Base-by-base conservation (phyloP, 2,888 invertebrate genomes). In the Silvanus unidentatus region DNA sequence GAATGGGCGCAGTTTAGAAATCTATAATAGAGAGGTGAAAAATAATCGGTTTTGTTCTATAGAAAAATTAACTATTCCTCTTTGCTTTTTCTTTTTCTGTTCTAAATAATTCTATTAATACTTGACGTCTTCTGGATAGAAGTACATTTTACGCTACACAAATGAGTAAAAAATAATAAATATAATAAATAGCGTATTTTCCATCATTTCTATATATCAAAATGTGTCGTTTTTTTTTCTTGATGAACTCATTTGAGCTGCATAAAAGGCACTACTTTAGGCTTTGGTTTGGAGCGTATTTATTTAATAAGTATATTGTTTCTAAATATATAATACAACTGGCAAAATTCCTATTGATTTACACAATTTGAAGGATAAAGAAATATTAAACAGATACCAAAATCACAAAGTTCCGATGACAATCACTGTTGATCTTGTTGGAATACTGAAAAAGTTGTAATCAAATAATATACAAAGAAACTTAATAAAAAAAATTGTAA, bases 241-340 rank as follows among this genome's bases (percentile, higher is more conserved):
- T n/a, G n/a, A n/a, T n/a, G n/a, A n/a, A n/a, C n/a, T 22, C 13
- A 45, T 45, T 44, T 49, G 45, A 44, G 55, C 46, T 51, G 55
- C 52, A 53, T 44, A 54, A 54, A 55, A 53, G 54, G 22, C 22
- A 22, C 22, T 58, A 58, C 53, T 54, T 22, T 44, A 53, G 58
- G 64, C 68, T 69, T 69, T 68, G 68, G 68, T 66, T 66, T 65
- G 60, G 58, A 62, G 60, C 62, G 62, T 66, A 60, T n/a, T n/a
- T n/a, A n/a, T n/a, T n/a, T n/a, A n/a, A n/a, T n/a, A n/a, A n/a
- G n/a, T n/a, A n/a, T n/a, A n/a, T n/a, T n/a, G n/a, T n/a, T n/a
- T n/a, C n/a, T n/a, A n/a, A n/a, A n/a, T n/a, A 22, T 22, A 22
- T 22, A 22, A 22, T 54, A 54, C 56, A 63, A 64, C 63, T 63